A percentile compares a stretch with the other conserved stretches of the same genome.
These are phyloP conservation scores for Xestia sexstrigata DNA, from an alignment of 2,888 invertebrate species.

Conservation along the genomic window DNA sequence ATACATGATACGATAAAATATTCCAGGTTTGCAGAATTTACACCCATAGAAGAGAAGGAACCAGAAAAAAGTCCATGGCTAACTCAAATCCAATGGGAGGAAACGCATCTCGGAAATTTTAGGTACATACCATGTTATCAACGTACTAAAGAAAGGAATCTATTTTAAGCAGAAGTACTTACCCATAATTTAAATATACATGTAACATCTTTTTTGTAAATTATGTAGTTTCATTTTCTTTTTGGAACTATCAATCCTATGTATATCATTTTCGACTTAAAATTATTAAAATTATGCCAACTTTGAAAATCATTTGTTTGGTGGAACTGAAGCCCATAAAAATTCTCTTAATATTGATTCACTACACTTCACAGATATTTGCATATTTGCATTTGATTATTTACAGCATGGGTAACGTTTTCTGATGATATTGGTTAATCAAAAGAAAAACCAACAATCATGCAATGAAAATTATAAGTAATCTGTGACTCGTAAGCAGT, in stretches of 20 bases:
- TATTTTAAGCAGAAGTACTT: conserved; percentile 11
- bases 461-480: not conserved
- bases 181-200: conserved; percentile 25
- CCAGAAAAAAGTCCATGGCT: conserved; percentile 89
- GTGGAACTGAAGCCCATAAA: not conserved
- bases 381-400: not conserved
- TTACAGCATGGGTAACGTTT: not conserved
- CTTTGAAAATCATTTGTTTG: not conserved
- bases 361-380: not conserved
- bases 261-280: not conserved
- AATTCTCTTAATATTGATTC: not conserved
- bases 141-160: conserved; percentile 18
- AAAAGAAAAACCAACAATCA: not conserved
- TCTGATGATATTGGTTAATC: not conserved
- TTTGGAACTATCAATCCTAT: not conserved
- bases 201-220: not conserved
- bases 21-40: conserved; percentile 92
- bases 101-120: conserved; percentile 94
- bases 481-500: not conserved
- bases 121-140: conserved; percentile 72
- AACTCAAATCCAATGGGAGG: conserved; percentile 93
- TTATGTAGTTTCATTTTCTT: conserved; percentile 26
- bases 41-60: conserved; percentile 82
- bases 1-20: conserved; percentile 7
- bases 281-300: not conserved